A percentile compares a stretch with the other conserved stretches of the same genome.
These are phyloP conservation scores for Morus bassanus DNA, from an alignment of 2,797 vertebrate genomes.

Conservation along the genomic window DNA sequence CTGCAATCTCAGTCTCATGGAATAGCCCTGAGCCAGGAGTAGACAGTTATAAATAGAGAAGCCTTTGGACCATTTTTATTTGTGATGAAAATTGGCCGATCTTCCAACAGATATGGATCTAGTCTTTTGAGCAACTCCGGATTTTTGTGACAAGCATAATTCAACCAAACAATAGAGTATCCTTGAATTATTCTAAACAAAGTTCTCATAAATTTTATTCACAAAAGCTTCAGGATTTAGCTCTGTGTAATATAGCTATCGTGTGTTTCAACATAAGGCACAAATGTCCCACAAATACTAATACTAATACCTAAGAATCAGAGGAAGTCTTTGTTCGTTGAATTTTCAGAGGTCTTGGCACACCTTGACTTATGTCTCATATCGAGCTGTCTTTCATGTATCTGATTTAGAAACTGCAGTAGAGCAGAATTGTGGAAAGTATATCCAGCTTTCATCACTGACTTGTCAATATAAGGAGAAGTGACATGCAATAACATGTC, in stretches of 20 bases:
- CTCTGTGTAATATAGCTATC: rapidly evolving
- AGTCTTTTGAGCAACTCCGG: rapidly evolving
- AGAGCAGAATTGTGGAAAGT: neutral
- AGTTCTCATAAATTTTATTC: neutral
- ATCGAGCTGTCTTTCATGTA: neutral
- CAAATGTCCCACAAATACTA: neutral
- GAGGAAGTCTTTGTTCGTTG: neutral
- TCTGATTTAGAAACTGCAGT: neutral
- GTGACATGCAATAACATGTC: neutral
- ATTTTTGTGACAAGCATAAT: neutral
- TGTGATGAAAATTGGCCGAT: neutral
- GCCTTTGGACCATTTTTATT: neutral
- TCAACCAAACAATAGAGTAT: neutral
- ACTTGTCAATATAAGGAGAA: neutral
- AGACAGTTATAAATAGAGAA: neutral
- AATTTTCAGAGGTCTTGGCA: neutral
- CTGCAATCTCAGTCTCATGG: neutral
- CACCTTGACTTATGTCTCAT: neutral
- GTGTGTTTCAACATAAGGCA: neutral
- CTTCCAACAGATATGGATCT: neutral
- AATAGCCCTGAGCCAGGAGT: neutral
- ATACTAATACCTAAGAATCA: neutral
- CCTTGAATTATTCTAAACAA: neutral
- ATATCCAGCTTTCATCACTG: neutral
- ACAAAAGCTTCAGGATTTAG: neutral